Evolutionary conservation across 2,888 invertebrate genomes (phyloP), one percentile per base, ranked within the genome.

Genomic region (Heliconius ismenius): DNA sequence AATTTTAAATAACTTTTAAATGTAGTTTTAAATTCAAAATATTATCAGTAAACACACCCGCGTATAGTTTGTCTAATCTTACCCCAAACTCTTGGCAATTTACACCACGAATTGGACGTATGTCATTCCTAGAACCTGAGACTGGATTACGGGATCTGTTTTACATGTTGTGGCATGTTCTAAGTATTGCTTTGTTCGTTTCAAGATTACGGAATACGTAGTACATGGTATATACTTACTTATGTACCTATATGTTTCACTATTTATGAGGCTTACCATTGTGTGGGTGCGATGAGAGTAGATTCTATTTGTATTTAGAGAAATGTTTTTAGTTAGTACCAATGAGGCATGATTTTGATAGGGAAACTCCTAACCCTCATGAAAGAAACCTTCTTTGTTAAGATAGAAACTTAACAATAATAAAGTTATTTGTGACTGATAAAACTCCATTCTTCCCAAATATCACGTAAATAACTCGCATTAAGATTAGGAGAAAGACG

Each of bases 61-160:
- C 77, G 43, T 58, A 7, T 21, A 75, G n/a, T 21, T 64, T 72
- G 75, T 69, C 11, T 69, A 65, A 69, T 0, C 32, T 11, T 10
- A 58, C 58, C 49, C 39, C 58, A 10, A n/a, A 60, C 36, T 49
- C 68, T 68, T 75, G 84, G 84, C 81, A 85, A 87, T 87, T 84
- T 86, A 83, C 84, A 81, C 84, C 86, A 87, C 86, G 86, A 83
- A 80, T 79, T 77, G 83, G 83, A 82, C 84, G 86, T 87, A 87
- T 84, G 86, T 87, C 86, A 86, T 86, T 82, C 67, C 76, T 74
- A 75, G 69, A 75, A 79, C 79, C 78, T 77, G 76, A 74, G 74
- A 68, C 78, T 78, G 69, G 80, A 70, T 78, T 76, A 73, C 54
- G 64, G 80, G 78, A 80, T 80, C 74, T 79, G 79, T 76, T 77